Evolutionary conservation across 2,888 invertebrate genomes (phyloP).

Genomic region (Phalera bucephala): DNA sequence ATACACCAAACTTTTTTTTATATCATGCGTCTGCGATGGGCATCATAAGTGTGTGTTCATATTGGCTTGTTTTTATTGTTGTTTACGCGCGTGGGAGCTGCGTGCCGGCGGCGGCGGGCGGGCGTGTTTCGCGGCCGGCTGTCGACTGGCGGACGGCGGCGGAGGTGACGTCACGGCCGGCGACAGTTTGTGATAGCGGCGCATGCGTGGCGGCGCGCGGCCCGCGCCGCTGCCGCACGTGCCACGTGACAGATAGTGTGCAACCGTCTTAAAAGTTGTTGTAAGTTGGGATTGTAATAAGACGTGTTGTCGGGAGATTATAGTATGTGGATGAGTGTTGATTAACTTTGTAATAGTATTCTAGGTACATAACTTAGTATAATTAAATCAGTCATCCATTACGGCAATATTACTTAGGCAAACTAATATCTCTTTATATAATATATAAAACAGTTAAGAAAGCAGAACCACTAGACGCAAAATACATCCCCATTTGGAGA

Average conservation of each 20-base stretch:
- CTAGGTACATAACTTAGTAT: too few species aligned
- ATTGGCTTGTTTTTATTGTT: slow-evolving; percentile 56
- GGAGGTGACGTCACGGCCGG: slow-evolving; percentile 50
- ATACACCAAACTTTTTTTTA: slow-evolving; percentile 61
- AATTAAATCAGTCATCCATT: too few species aligned
- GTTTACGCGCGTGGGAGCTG: slow-evolving; percentile 63
- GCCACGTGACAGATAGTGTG: slow-evolving; percentile 28
- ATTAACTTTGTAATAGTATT: too few species aligned
- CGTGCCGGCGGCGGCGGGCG: slow-evolving; percentile 50
- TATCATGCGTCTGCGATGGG: slow-evolving; percentile 33
- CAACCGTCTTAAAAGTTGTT: slow-evolving; percentile 2
- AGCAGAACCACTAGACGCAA: too few species aligned
- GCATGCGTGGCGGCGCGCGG: slow-evolving; percentile 33
- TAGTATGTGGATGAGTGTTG: too few species aligned
- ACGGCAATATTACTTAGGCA: too few species aligned
- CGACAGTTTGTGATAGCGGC: slow-evolving; percentile 25
- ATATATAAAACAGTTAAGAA: too few species aligned
- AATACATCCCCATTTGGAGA: too few species aligned
- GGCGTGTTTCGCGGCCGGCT: slow-evolving; percentile 49
- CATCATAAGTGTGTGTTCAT: slow-evolving; percentile 65
- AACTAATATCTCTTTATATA: too few species aligned
- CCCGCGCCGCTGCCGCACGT: slow-evolving; percentile 24
- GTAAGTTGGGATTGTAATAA: slow-evolving; percentile 16
- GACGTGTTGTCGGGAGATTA: not conserved
- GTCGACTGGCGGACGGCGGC: slow-evolving; percentile 44